Base-by-base conservation (phyloP, 2,113 vertebrate genomes). In the Donacobius atricapilla region DNA sequence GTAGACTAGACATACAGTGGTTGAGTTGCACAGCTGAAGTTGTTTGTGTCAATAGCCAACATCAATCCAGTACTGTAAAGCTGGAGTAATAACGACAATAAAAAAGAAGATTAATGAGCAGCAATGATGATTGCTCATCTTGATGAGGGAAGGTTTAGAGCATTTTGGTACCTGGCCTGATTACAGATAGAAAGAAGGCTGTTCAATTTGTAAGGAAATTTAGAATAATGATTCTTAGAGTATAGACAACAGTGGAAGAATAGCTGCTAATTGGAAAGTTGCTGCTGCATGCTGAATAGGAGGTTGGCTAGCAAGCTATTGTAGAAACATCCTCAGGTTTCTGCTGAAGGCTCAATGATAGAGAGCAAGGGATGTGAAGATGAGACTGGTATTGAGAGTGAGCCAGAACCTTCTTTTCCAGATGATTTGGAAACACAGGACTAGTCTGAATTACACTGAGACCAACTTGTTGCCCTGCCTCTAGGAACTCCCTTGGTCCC, bases 191-290 rank as follows among this genome's bases (percentile, higher is more conserved):
- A 68, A 83, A 78, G 83, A 93, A 22, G 23, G 20, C 33, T 83
- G 73, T 83, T 95, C 71, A 80, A 47, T 89, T 44, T 89, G 77
- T 69, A 69, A 85, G 76, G 93, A 87, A 93, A 90, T 93, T 95
- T 90, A 95, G 77, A 96, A 87, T 96, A 96, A 95, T 89, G 83
- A 88, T 48, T 71, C 42, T 89, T 77, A 23, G 64, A 83, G n/a
- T 63, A 27, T 90, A 89, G 81, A 82, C 37, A 81, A 50, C n/a
- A 54, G 68, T 64, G 63, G 69, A 80, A 83, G 77, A 93, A 90
- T 63, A 92, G 73, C 45, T 91, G 83, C 81, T 97, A 96, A 94
- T 91, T 97, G 81, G 94, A 65, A 90, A 94, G 90, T 39, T 76
- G 60, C 56, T 96, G 39, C 71, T 90, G 72, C n/a, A 39, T 53